Evolutionary conservation across 2,888 invertebrate species (phyloP), one percentile per base, ranked within the genome.

Genomic region (Cryptocephalus moraei): DNA sequence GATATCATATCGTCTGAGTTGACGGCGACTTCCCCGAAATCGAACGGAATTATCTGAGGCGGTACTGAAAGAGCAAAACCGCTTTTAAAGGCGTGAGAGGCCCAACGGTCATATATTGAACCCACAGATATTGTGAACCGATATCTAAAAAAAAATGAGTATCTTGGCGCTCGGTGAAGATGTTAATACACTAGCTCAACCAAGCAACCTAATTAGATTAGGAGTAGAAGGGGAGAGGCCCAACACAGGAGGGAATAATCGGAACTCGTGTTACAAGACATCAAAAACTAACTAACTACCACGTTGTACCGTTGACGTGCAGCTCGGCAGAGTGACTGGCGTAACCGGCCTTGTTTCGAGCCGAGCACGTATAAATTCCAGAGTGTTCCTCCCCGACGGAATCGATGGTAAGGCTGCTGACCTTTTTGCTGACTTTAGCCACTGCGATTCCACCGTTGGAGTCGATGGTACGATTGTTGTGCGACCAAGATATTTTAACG

Each of bases 331-430:
- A 78, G 71, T 79, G 78, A 62, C 76, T 78, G 57, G 78, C 76
- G 62, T 71, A 73, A 50, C 85, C 84, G 66, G 82, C 83, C 55
- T 70, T 67, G 71, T 86, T 87, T 55, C 76, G 76, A 47, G 84
- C 86, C 57, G 77, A 76, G 71, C 88, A 89, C 43, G 84, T 85
- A 68, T 86, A 88, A 66, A 75, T 73, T 56, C 82, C 82, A 62
- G 75, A 73, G 63, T 81, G 79, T 54, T 75, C 71, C 51, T 75
- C 75, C 50, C 71, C 73, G 13, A 79, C 79, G 14, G 75, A 68
- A 64, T 75, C 79, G 55, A 82, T 79, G 68, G 70, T 78, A 56
- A 73, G 67, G 12, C 74, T 73, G 59, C 73, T 78, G 54, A 76
- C 75, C 60, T 75, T 77, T 50, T 62, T 67, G 48, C 68, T 68